Evolutionary conservation across 2,888 invertebrate species (phyloP).

Genomic region (Acrocyrtus sp.): DNA sequence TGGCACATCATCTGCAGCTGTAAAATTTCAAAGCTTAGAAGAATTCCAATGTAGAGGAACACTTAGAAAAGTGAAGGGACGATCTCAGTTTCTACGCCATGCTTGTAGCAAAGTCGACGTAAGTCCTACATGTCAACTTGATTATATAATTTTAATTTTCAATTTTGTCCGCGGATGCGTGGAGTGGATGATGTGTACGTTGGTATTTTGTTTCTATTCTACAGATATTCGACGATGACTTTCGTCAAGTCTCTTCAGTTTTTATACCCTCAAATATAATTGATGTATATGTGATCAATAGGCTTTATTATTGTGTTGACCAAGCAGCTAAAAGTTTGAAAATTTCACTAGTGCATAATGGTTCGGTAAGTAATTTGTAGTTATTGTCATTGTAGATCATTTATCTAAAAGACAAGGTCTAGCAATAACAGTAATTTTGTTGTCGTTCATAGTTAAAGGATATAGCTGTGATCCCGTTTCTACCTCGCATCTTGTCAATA

Average conservation of each 20-base stretch:
- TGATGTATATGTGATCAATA: slow-evolving; percentile 57
- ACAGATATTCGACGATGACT: slow-evolving; percentile 62
- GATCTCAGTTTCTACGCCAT: slow-evolving; percentile 60
- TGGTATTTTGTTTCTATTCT: slow-evolving; percentile 11
- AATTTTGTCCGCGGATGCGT: too few species aligned
- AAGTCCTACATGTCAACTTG: slow-evolving; percentile 34
- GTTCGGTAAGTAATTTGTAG: slow-evolving; percentile 43
- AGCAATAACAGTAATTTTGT: too few species aligned
- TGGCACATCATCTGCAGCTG: slow-evolving; percentile 22
- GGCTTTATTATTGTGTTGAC: slow-evolving; percentile 61
- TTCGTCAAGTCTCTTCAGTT: slow-evolving; percentile 60
- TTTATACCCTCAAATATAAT: slow-evolving; percentile 55
- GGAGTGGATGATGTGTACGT: background rate
- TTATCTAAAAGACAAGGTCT: too few species aligned
- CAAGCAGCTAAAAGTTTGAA: slow-evolving; percentile 49
- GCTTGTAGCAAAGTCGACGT: slow-evolving; percentile 60
- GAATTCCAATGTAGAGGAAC: slow-evolving; percentile 59
- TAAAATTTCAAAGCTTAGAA: slow-evolving; percentile 59
- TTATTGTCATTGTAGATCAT: background rate
- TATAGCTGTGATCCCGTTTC: slow-evolving; percentile 57
- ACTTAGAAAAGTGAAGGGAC: slow-evolving; percentile 52
- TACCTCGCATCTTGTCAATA: slow-evolving; percentile 50
- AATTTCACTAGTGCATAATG: slow-evolving; percentile 55
- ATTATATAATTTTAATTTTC: slow-evolving; percentile 1
- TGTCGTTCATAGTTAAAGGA: slow-evolving; percentile 57